A percentile compares a stretch with the other conserved stretches of the same genome.
These are phyloP conservation scores for Drymonia ruficornis DNA, from an alignment of 2,888 invertebrate species.

Conservation along the genomic window DNA sequence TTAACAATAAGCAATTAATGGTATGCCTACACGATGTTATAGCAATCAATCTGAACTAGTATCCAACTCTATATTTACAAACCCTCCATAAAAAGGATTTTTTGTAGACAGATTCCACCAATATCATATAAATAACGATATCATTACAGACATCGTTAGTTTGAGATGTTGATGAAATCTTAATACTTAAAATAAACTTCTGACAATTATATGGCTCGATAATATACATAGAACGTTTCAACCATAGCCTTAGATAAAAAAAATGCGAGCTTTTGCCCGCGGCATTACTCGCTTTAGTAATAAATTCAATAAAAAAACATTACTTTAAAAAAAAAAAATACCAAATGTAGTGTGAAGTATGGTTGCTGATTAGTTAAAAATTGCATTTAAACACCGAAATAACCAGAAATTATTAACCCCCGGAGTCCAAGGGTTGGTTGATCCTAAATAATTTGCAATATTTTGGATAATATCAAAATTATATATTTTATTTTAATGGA, in stretches of 20 bases:
- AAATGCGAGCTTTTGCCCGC: background rate
- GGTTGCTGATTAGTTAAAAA: too few species aligned
- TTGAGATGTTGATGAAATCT: slow-evolving; percentile 22
- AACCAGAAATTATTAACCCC: too few species aligned
- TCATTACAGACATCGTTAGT: background rate
- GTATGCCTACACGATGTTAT: background rate
- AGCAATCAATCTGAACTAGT: slow-evolving; percentile 15
- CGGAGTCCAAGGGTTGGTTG: too few species aligned
- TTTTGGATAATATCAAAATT: too few species aligned
- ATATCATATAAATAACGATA: slow-evolving; percentile 9
- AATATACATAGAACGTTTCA: slow-evolving; percentile 31
- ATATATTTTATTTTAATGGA: too few species aligned
- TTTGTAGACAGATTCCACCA: slow-evolving; percentile 24
- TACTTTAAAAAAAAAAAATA: too few species aligned
- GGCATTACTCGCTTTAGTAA: background rate
- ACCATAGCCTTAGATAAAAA: slow-evolving; percentile 52
- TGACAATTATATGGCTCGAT: slow-evolving; percentile 46
- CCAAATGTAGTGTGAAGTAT: too few species aligned
- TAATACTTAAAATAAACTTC: slow-evolving; percentile 22
- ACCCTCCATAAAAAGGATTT: slow-evolving; percentile 32
- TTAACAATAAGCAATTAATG: too few species aligned
- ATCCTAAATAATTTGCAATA: too few species aligned
- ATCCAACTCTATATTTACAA: slow-evolving; percentile 32
- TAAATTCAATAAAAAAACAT: too few species aligned
- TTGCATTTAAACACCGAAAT: too few species aligned